Evolutionary conservation across 2,888 invertebrate genomes (phyloP), one percentile per base, ranked within the genome.

Genomic region (Digitonthophagus gazella): DNA sequence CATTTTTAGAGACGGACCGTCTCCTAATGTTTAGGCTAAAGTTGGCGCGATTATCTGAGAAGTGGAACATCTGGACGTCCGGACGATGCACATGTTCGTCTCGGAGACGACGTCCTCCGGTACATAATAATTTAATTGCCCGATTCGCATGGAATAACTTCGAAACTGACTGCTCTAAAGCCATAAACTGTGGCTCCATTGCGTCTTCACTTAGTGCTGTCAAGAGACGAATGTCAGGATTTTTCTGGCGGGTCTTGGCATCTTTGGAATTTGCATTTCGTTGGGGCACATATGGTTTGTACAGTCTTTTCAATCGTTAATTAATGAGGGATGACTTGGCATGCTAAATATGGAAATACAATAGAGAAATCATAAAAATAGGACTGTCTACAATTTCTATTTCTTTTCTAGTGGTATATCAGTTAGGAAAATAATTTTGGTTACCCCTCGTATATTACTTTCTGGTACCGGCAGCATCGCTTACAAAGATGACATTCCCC

Each of bases 61-160:
- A 44, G 28, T 44, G 28, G 6, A 44, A 44, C 28, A 44, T 44
- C 28, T 44, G 28, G 28, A 44, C 28, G 28, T 44, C 28, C 28
- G 28, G 28, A 44, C 11, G 28, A 44, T 8, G 6, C 28, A 44
- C 28, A 44, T 44, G 28, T 44, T 44, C 28, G 28, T 44, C 28
- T 44, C 28, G 28, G n/a, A n/a, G n/a, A n/a, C n/a, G n/a, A n/a
- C n/a, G n/a, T n/a, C n/a, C n/a, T n/a, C n/a, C n/a, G n/a, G 28
- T 44, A 44, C 58, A 61, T 66, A 55, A 69, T 66, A 61, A 66
- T 69, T 69, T 69, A 58, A 66, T 44, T 69, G 66, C 71, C 64
- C 66, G 56, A 61, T 71, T 68, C 64, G 22, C 64, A 58, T 19
- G 68, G 14, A 44, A 22, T 64, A 44, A 44, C 28, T 44, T 44